Conservation (phyloP, 2,113 vertebrate species). For the Amphiprion percula region DNA sequence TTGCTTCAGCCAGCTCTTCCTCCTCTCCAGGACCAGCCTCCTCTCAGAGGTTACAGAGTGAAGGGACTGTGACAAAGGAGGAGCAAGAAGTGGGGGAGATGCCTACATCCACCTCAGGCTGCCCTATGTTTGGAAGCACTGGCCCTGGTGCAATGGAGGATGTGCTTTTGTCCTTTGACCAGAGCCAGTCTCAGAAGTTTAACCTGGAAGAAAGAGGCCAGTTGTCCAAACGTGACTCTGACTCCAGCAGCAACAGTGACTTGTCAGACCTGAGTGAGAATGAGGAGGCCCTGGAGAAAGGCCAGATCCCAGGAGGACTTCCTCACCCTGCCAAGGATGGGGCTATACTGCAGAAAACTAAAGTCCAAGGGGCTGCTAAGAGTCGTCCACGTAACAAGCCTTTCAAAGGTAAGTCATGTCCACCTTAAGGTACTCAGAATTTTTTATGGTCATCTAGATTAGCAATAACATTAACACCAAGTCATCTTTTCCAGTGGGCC, state of each 20-base stretch:
- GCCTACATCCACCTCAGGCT: constrained; percentile 87
- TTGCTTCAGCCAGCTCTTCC: constrained; percentile 82
- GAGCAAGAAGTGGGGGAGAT: constrained; percentile 85
- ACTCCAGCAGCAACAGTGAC: constrained; percentile 97
- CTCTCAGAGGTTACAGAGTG: constrained; percentile 78
- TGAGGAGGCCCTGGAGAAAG: constrained; percentile 91
- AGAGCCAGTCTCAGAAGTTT: constrained; percentile 92
- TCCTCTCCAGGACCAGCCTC: constrained; percentile 84
- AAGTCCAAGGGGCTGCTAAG: constrained; percentile 90
- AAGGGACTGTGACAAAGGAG: constrained; percentile 87
- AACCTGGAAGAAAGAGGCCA: constrained; percentile 93
- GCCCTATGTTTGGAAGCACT: constrained; percentile 79
- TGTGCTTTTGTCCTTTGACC: constrained; percentile 87
- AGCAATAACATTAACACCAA: not conserved
- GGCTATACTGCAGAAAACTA: constrained; percentile 89
- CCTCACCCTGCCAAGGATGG: constrained; percentile 66
- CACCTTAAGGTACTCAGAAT: not conserved
- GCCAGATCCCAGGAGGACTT: constrained; percentile 66
- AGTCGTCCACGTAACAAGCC: constrained; percentile 94
- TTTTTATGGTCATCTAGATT: not conserved
- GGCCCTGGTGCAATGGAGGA: constrained; percentile 85
- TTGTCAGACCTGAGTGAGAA: constrained; percentile 97
- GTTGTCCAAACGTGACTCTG: constrained; percentile 92
- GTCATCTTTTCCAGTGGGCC: constrained; percentile 87
- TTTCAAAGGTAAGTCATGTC: constrained; percentile 90